phyloP scores from a whole-genome alignment of 1,140 invertebrate species.

The Drosophila pallidifrons region DNA sequence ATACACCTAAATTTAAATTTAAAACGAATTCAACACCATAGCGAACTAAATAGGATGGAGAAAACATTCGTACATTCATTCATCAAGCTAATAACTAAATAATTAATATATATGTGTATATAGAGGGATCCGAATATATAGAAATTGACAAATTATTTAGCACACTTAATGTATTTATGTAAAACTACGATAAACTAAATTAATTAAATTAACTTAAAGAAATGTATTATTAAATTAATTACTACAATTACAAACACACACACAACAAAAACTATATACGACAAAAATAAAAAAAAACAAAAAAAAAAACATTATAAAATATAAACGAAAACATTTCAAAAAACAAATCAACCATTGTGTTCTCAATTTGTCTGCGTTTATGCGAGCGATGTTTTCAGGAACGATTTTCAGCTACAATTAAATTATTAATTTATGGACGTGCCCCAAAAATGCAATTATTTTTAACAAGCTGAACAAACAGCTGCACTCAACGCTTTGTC shows the following conservation, averaged over 20 bases:
- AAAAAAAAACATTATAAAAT: constrained; percentile 70
- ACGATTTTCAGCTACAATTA: background rate
- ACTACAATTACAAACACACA: constrained; percentile 70
- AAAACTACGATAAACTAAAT: constrained; percentile 66
- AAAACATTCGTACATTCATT: constrained; percentile 42
- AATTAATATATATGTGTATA: constrained; percentile 56
- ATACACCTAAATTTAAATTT: constrained; percentile 38
- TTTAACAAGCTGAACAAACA: background rate
- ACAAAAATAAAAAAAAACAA: constrained; percentile 59
- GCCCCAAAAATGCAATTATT: background rate
- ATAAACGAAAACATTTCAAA: constrained; percentile 46
- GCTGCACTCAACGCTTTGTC: constrained; percentile 26
- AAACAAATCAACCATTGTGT: constrained; percentile 23
- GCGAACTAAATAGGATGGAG: background rate
- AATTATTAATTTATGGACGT: background rate
- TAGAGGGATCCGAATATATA: constrained; percentile 50
- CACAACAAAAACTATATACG: constrained; percentile 57
- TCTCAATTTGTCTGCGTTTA: background rate
- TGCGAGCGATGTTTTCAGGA: too few species aligned
- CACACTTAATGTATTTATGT: constrained; percentile 81
- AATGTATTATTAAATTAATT: constrained; percentile 84
- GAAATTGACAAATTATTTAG: constrained; percentile 62
- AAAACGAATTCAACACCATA: constrained; percentile 32
- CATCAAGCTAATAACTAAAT: constrained; percentile 43
- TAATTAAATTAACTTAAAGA: constrained; percentile 81